These are phyloP conservation scores for Orthosia gracilis DNA, from an alignment of 2,888 invertebrate genomes.

Conservation along the genomic window DNA sequence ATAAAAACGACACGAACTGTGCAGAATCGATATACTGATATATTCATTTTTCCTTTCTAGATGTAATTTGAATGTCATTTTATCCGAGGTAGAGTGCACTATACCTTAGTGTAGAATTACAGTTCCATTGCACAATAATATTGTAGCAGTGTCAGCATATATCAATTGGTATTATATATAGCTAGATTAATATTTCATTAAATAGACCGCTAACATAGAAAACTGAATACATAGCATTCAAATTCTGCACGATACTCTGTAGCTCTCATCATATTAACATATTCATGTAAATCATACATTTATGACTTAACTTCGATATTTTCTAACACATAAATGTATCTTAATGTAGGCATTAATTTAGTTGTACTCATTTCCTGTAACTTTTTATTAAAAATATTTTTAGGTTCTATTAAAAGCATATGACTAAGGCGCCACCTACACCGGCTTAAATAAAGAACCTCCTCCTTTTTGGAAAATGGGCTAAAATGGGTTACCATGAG, in stretches of 20 bases:
- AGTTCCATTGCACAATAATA: conserved; percentile 26
- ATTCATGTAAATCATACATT: conserved; percentile 42
- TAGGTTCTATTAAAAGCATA: not conserved
- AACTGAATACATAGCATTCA: conserved; percentile 53
- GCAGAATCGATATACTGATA: conserved; percentile 55
- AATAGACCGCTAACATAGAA: conserved; percentile 45
- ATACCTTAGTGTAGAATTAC: conserved; percentile 1
- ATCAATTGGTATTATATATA: conserved; percentile 35
- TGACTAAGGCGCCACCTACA: conserved; percentile 1
- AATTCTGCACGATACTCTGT: conserved; percentile 59
- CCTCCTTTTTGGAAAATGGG: no score
- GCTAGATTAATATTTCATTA: conserved; percentile 51
- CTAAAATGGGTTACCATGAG: no score
- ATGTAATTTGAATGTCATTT: conserved; percentile 32
- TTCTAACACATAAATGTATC: conserved; percentile 60
- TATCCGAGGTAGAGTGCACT: conserved; percentile 8
- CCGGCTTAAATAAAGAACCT: no score
- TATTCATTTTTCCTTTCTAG: conserved; percentile 50
- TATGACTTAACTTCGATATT: conserved; percentile 54
- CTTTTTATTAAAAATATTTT: conserved; percentile 15
- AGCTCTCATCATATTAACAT: conserved; percentile 49
- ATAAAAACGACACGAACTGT: conserved; percentile 47
- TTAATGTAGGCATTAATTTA: conserved; percentile 66
- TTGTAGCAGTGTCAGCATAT: conserved; percentile 19
- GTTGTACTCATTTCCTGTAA: conserved; percentile 75